phyloP scores from a whole-genome alignment of 1,140 invertebrate genomes.

The Delia radicum region DNA sequence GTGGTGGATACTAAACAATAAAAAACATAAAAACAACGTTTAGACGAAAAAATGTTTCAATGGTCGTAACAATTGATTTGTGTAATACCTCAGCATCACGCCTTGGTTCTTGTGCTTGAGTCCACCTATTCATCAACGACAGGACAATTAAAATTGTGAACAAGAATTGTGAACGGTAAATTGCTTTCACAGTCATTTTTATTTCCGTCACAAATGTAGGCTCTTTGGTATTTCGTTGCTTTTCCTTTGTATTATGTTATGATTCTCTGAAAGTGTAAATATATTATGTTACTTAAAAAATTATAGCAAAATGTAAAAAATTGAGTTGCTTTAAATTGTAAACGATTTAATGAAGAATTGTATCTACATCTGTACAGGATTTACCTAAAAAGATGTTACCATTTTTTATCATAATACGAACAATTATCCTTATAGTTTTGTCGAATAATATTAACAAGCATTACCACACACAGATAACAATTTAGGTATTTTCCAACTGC shows the following conservation, averaged over 20 bases:
- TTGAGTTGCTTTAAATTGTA: too few species aligned
- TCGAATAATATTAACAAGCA: too few species aligned
- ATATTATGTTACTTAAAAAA: too few species aligned
- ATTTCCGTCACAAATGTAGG: slow-evolving; percentile 39
- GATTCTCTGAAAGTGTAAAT: too few species aligned
- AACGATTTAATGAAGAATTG: too few species aligned
- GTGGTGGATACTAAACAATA: slow-evolving; percentile 52
- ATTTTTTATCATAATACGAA: too few species aligned
- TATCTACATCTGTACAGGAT: too few species aligned
- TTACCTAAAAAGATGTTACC: too few species aligned
- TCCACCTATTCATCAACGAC: slow-evolving; percentile 46
- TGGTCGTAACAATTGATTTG: slow-evolving; percentile 14
- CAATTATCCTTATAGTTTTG: too few species aligned
- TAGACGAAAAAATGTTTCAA: background rate
- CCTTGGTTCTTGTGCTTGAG: slow-evolving; percentile 41
- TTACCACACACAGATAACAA: too few species aligned
- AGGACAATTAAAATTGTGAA: slow-evolving; percentile 47
- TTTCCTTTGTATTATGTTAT: background rate
- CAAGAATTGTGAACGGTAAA: slow-evolving; percentile 32
- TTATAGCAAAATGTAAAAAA: too few species aligned
- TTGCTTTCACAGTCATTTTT: slow-evolving; percentile 53
- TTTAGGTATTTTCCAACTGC: too few species aligned
- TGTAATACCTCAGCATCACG: slow-evolving; percentile 44
- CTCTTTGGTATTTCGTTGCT: background rate
- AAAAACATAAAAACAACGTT: slow-evolving; percentile 12